Base-by-base conservation (phyloP, 92 coral and sea anemone genomes). In the Porites evermanni region DNA sequence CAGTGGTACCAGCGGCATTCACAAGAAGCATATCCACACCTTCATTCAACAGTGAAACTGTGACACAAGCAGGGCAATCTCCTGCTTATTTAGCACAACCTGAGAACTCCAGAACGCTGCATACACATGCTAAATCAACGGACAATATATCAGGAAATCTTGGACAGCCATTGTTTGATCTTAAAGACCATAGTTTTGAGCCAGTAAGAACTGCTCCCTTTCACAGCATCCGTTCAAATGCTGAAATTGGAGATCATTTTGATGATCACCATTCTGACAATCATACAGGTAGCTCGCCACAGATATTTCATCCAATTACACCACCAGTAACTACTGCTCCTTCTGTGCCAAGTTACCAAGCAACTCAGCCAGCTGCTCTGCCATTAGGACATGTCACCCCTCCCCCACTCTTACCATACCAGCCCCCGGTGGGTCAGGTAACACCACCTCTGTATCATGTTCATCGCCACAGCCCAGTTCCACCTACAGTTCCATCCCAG, bases 181-280 rank as follows among this genome's bases (percentile, higher is more conserved):
- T 94, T 16, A 88, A 93, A 86, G 79, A 83, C 56, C 98, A 92
- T 86, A 80, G 92, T 79, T 94, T 88, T 88, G 95, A 94, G 78
- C 98, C 98, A 17, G 92, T 94, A 24, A 84, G 87, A 70, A 84
- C 98, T 66, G 93, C 91, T 21, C 91, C 75, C 21, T 75, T 85
- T 24, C 97, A 87, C 19, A 86, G 89, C 79, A 93, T 94, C 68
- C 98, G 98, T 14, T 94, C 98, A 17, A 93, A 92, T 7, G 95
- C 98, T 63, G 98, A 92, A 72, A 90, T 94, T 21, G 82, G 84
- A 16, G 91, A 93, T 79, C 91, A 83, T 65, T 78, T 92, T 12
- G 98, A 90, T 82, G 89, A 87, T 60, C 78, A 81, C 84, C 59
- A 53, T 38, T 38, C 47, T 6, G 67, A 91, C 71, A 70, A 70